A percentile compares a stretch with the other conserved stretches of the same genome.
These are phyloP conservation scores for Archips crataeganus DNA, from an alignment of 2,888 invertebrate species.

Conservation along the genomic window DNA sequence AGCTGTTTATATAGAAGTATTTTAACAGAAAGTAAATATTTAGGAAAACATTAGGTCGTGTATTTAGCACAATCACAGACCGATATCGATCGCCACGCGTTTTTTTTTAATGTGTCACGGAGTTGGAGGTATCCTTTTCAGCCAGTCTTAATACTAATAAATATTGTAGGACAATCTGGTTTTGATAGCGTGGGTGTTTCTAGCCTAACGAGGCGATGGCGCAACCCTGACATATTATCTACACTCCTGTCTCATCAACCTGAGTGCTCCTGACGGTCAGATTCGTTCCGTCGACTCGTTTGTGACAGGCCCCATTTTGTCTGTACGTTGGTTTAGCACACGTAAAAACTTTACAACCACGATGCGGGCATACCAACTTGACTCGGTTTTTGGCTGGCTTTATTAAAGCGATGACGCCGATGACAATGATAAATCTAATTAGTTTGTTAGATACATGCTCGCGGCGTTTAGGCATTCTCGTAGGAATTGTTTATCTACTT, in stretches of 20 bases:
- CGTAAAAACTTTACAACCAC: conserved; percentile 20
- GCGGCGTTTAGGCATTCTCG: conserved; percentile 3
- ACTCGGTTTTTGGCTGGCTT: conserved; percentile 3
- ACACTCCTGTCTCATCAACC: conserved; percentile 61
- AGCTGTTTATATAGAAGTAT: no score
- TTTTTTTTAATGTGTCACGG: neutral
- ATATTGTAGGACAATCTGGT: neutral
- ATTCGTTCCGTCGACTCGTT: conserved; percentile 44
- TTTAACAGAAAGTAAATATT: no score
- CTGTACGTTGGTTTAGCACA: neutral
- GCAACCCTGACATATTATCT: conserved; percentile 37
- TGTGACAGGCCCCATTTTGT: conserved; percentile 30
- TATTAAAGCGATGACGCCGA: neutral
- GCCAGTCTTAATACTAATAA: neutral
- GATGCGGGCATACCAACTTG: neutral
- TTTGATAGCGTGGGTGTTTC: conserved; percentile 11
- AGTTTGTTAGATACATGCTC: neutral
- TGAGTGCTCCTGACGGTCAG: conserved; percentile 59
- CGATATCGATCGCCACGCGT: no score
- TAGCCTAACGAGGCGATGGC: conserved; percentile 23
- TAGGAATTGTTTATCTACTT: neutral
- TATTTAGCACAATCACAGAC: no score
- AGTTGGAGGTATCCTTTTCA: neutral
- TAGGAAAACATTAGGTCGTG: no score
- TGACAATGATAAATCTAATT: conserved; percentile 8